Percentiles rank a stretch among this genome's conserved stretches.
phyloP scores from a whole-genome alignment of 2,797 vertebrate species.

The Anguilla anguilla region DNA sequence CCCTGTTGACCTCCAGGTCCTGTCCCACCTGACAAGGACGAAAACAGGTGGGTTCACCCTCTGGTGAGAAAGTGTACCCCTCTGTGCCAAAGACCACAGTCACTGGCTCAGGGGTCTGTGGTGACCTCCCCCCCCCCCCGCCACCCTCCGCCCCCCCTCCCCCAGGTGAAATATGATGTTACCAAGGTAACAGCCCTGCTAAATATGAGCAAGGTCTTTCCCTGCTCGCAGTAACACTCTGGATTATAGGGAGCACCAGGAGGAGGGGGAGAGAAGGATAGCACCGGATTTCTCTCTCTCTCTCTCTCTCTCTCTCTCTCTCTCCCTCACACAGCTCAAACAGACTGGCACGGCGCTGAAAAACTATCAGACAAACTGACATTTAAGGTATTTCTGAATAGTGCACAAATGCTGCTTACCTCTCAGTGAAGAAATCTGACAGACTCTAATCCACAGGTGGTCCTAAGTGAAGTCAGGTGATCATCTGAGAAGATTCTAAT shows the following conservation, averaged over 20 bases:
- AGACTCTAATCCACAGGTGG: neutral
- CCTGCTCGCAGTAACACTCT: neutral
- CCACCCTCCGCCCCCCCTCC: neutral
- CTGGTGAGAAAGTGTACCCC: neutral
- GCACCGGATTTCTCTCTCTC: too few relatives aligned
- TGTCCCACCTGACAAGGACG: neutral
- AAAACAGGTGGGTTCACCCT: neutral
- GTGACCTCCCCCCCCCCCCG: neutral
- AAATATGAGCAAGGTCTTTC: neutral
- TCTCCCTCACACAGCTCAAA: too few relatives aligned
- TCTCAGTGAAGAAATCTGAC: neutral
- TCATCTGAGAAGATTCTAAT: slow-evolving; percentile 17
- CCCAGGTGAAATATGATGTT: neutral
- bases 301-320: too few relatives aligned
- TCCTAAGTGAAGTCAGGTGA: slow-evolving; percentile 16
- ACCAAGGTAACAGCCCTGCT: neutral
- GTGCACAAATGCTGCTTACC: neutral
- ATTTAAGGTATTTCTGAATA: neutral
- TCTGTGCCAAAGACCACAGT: neutral
- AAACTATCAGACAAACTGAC: neutral
- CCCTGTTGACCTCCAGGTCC: neutral
- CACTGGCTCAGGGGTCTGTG: neutral
- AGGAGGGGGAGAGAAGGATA: too few relatives aligned
- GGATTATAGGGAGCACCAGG: neutral
- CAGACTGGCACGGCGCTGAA: neutral